Evolutionary conservation across 2,888 invertebrate genomes (phyloP), one percentile per base, ranked within the genome.

Genomic region (Clepsis dumicolana): DNA sequence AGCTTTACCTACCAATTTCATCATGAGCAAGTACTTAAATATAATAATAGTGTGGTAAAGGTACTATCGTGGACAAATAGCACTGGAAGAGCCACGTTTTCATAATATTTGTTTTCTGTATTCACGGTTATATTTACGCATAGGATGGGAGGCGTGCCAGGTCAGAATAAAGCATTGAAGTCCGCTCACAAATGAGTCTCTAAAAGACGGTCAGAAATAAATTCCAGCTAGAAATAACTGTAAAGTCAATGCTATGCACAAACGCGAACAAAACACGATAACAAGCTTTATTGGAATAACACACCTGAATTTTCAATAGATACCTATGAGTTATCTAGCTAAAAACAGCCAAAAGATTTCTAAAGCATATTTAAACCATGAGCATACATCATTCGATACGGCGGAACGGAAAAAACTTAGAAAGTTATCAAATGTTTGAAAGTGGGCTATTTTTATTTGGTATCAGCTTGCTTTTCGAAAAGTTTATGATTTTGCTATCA

Each of bases 141-240:
- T 77, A 77, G 80, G 78, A 82, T 84, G 90, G 90, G 90, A 90
- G 81, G 75, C 77, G 79, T 90, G 91, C 90, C 91, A 90, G 89
- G 81, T 77, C 82, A 64, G 62, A 62, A 66, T 67, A 63, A 64
- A 64, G 62, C 62, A 21, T 62, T 62, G 48, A 61, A 60, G 53
- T 35, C 67, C 24, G 38, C 57, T 41, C 41, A 59, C 57, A 68
- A 64, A 57, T 64, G 53, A 29, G 32, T 44, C 59, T 52, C 54
- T 65, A 32, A 67, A 62, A 56, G 56, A 24, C 56, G 25, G 2
- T 54, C 27, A 29, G 32, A 41, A 32, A 66, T 62, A 56, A 54
- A 64, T 60, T 24, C 41, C 35, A n/a, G 32, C 44, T 61, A 54
- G 53, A 66, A 66, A 53, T 61, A 66, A 35, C 12, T n/a, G 7